phyloP scores from a whole-genome alignment of 2,888 invertebrate species.

The Erebia palarica region DNA sequence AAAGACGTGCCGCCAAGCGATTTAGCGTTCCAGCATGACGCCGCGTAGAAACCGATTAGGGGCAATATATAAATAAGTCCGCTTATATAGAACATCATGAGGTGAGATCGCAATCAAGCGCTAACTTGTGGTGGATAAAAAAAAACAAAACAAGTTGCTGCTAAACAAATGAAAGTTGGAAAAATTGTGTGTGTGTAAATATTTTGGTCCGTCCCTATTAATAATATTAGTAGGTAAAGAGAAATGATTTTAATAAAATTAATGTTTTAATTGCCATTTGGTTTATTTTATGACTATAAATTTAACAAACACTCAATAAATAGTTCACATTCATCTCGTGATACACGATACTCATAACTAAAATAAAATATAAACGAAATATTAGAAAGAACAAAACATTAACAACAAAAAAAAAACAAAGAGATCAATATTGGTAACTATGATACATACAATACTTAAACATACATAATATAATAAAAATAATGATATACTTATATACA shows the following conservation, averaged over 20 bases:
- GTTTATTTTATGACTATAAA: slow-evolving; percentile 49
- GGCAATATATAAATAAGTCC: too few species aligned
- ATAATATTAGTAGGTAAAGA: background rate
- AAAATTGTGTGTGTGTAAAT: too few species aligned
- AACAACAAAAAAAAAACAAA: slow-evolving; percentile 25
- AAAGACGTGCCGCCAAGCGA: too few species aligned
- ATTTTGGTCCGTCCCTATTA: background rate
- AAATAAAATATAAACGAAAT: slow-evolving; percentile 13
- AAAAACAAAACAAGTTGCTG: too few species aligned
- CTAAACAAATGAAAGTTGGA: too few species aligned
- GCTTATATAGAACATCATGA: too few species aligned
- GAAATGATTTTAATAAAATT: slow-evolving; percentile 25
- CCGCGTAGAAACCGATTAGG: too few species aligned
- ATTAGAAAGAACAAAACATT: slow-evolving; percentile 8
- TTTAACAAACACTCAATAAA: slow-evolving; percentile 50
- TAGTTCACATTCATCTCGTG: slow-evolving; percentile 43
- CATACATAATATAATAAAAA: background rate
- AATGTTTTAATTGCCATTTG: slow-evolving; percentile 42
- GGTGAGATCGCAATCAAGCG: too few species aligned
- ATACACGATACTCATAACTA: slow-evolving; percentile 35
- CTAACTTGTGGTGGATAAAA: too few species aligned
- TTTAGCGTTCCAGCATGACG: too few species aligned
- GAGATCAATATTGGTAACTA: slow-evolving; percentile 36
- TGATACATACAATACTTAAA: slow-evolving; percentile 25
- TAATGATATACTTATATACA: slow-evolving; percentile 11